Evolutionary conservation across 1,140 invertebrate species (phyloP).

Genomic region (Muscidifurax raptorellus): DNA sequence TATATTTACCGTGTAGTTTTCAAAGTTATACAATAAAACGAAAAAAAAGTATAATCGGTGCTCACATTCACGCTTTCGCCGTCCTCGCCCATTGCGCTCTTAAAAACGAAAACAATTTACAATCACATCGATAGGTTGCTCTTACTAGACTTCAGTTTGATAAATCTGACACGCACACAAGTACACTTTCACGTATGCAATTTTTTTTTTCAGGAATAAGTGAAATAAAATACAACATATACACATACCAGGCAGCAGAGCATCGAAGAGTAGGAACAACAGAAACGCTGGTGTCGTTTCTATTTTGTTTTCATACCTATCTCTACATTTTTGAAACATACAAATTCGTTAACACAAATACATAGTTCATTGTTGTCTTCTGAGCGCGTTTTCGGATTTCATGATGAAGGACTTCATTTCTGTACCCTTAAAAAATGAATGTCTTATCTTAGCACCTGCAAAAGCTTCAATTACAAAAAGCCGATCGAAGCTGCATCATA

Average conservation of each 20-base stretch:
- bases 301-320: background rate
- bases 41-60: background rate
- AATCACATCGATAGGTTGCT: constrained; percentile 46
- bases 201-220: constrained; percentile 21
- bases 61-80: constrained; percentile 16
- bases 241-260: constrained; percentile 10
- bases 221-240: background rate
- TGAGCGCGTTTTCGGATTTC: background rate
- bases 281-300: constrained; percentile 27
- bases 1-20: constrained; percentile 10
- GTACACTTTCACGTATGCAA: constrained; percentile 7
- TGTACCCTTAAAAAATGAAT: constrained; percentile 26
- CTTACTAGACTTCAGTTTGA: constrained; percentile 4
- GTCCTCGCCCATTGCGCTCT: constrained; percentile 28
- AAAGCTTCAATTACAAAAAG: constrained; percentile 44
- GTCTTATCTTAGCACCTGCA: constrained; percentile 37
- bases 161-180: constrained; percentile 22
- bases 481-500: constrained; percentile 41
- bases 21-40: background rate
- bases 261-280: constrained; percentile 12
- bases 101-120: constrained; percentile 52
- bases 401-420: background rate
- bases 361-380: background rate
- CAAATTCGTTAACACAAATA: background rate
- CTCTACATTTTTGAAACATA: background rate